These are phyloP conservation scores for chimpanzee (Pan troglodytes) DNA, from an alignment of 2,113 vertebrate species.

Conservation along the genomic window DNA sequence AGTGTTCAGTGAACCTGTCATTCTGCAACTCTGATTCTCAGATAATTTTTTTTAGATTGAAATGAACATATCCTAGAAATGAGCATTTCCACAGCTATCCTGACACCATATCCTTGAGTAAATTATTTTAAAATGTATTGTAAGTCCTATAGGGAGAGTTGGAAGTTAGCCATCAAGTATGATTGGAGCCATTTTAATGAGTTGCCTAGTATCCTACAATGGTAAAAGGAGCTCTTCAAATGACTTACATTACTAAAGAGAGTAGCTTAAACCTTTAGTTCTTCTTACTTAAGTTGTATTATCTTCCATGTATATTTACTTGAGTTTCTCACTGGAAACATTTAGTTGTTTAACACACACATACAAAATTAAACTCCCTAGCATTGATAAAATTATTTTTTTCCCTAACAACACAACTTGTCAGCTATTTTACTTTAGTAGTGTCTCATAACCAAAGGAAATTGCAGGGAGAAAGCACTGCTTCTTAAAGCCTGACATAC, in stretches of 20 bases:
- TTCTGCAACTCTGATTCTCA: neutral
- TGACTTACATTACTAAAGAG: neutral
- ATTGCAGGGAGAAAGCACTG: neutral
- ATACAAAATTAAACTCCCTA: neutral
- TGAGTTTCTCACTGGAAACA: neutral
- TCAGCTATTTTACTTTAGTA: neutral
- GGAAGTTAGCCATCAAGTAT: neutral
- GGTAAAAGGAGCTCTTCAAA: conserved; percentile 1
- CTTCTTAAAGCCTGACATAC: neutral
- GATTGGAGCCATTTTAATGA: neutral
- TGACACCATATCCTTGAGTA: neutral
- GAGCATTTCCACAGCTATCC: neutral
- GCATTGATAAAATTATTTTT: neutral
- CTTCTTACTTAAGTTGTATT: neutral
- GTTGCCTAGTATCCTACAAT: neutral
- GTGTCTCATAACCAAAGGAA: neutral
- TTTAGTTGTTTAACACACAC: neutral
- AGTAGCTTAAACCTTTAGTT: neutral
- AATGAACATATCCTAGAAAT: neutral
- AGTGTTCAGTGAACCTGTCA: neutral
- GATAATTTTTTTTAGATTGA: neutral
- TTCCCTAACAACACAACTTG: neutral
- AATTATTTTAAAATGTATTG: neutral
- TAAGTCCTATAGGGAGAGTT: neutral
- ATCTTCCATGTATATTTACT: conserved; percentile 6